Conservation (phyloP, 2,113 vertebrate genomes). For the Alligator mississippiensis region DNA sequence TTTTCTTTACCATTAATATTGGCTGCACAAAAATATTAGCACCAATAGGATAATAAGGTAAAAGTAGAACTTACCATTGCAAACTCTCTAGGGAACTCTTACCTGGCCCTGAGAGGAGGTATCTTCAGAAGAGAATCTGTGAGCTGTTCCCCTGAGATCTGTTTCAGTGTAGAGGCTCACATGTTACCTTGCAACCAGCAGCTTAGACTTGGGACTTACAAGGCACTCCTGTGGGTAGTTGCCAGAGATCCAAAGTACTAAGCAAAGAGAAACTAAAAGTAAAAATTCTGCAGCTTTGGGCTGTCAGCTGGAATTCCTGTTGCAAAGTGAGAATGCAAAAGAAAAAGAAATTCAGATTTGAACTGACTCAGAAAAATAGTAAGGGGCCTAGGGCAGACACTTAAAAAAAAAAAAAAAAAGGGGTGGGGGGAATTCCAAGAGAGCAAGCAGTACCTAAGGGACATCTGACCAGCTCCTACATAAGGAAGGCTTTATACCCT, state of each 20-base stretch:
- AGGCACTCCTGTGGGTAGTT: background rate
- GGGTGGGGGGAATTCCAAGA: no score
- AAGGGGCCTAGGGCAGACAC: no score
- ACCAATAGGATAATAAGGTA: background rate
- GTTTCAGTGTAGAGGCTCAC: background rate
- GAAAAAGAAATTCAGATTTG: background rate
- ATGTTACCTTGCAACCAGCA: background rate
- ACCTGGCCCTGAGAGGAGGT: rapidly evolving
- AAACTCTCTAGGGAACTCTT: background rate
- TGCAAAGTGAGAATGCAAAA: rapidly evolving
- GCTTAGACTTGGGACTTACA: background rate
- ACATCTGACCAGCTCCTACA: no score
- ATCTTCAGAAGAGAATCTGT: background rate
- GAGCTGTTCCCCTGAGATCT: rapidly evolving
- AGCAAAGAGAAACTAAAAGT: background rate
- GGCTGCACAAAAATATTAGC: background rate
- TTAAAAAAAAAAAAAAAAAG: background rate
- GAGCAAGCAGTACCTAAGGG: no score
- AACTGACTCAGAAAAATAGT: no score
- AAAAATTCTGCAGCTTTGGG: background rate
- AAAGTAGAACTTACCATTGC: background rate
- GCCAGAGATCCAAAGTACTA: background rate
- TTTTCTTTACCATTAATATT: background rate
- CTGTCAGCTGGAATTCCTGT: background rate
- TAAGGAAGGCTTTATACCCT: no score